A percentile compares a stretch with the other conserved stretches of the same genome.
Evolutionary conservation across 2,797 vertebrate genomes (phyloP).

Genomic region (Sebastes kiyomatsui): DNA sequence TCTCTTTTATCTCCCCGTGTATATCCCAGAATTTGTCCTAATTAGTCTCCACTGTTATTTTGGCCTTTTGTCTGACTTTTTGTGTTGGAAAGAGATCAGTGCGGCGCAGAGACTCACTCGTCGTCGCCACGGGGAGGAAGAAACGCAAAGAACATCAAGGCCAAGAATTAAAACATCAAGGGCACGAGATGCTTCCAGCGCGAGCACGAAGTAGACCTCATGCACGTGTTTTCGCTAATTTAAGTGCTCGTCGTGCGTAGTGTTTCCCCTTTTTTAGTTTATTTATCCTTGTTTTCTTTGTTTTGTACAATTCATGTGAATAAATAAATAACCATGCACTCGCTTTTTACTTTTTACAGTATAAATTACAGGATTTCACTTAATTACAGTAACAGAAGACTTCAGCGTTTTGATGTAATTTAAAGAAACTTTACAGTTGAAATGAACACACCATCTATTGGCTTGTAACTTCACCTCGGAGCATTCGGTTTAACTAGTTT

Average conservation of each 20-base stretch:
- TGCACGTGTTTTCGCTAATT: constrained; percentile 12
- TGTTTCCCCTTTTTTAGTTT: no score
- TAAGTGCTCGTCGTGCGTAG: not conserved
- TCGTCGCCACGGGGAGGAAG: constrained; percentile 5
- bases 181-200: constrained; percentile 25
- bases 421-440: not conserved
- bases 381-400: not conserved
- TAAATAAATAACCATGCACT: not conserved
- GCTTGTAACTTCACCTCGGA: not conserved
- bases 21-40: constrained; percentile 44
- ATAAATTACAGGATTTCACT: not conserved
- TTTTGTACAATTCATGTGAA: not conserved
- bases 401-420: not conserved
- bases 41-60: constrained; percentile 63
- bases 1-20: constrained; percentile 46
- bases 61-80: constrained; percentile 60
- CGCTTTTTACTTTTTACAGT: not conserved
- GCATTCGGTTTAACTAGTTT: constrained; percentile 10
- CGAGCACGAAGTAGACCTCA: not conserved
- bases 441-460: not conserved
- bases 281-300: constrained; percentile 5
- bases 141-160: constrained; percentile 25
- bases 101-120: constrained; percentile 9
- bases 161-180: constrained; percentile 40
- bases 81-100: constrained; percentile 46